These are phyloP conservation scores for Empidonax alnorum DNA, from an alignment of 2,113 vertebrate genomes.

Conservation along the genomic window DNA sequence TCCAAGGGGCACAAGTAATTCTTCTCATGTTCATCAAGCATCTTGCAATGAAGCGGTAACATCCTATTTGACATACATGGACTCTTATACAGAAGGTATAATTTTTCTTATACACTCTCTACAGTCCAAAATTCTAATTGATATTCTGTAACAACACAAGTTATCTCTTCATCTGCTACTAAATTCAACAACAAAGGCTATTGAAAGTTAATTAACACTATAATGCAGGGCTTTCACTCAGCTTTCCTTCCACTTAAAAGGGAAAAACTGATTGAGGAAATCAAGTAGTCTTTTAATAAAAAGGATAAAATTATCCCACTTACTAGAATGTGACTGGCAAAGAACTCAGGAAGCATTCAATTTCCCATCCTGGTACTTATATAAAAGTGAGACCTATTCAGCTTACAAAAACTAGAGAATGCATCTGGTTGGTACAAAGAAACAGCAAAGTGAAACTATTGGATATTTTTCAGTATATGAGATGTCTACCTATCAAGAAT, in stretches of 20 bases:
- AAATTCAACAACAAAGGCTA: constrained; percentile 38
- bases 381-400: not conserved
- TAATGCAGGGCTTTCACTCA: not conserved
- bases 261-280: not conserved
- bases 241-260: not conserved
- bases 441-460: not conserved
- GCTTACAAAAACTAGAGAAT: not conserved
- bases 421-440: not conserved
- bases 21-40: not conserved
- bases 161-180: not conserved
- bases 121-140: constrained; percentile 2
- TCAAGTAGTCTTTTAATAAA: not conserved
- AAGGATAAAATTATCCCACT: not conserved
- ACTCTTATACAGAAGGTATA: not conserved
- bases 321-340: not conserved
- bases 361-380: not conserved
- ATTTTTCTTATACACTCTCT: not conserved
- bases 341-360: not conserved
- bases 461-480: not conserved
- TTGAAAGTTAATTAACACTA: constrained; percentile 23
- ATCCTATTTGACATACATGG: not conserved
- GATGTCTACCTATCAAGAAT: not conserved
- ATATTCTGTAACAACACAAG: not conserved
- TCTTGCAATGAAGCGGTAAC: not conserved
- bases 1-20: not conserved